Percentiles rank a stretch among this genome's conserved stretches.
phyloP scores from a whole-genome alignment of 2,797 vertebrate genomes.

The Falco columbarius region DNA sequence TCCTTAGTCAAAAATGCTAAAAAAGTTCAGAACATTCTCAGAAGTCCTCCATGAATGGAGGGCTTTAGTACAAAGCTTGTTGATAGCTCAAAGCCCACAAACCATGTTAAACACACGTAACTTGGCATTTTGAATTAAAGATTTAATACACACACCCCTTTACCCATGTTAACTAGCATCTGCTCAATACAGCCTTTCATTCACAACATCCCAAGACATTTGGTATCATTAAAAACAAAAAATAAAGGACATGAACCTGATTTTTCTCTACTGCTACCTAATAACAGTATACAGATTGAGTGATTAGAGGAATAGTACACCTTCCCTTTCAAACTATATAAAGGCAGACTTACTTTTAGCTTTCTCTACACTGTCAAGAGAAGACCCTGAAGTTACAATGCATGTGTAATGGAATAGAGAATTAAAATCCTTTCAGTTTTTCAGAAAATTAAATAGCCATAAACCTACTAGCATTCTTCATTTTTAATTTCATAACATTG shows the following conservation, averaged over 20 bases:
- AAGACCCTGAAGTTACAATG: not conserved
- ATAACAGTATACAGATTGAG: not conserved
- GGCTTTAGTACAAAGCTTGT: not conserved
- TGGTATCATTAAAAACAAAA: not conserved
- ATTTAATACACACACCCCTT: not conserved
- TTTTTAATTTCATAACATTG: not conserved
- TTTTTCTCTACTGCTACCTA: not conserved
- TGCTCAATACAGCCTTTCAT: not conserved
- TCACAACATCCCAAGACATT: not conserved
- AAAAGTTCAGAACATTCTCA: not conserved
- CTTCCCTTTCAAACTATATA: not conserved
- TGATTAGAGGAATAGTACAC: not conserved
- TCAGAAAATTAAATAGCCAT: not conserved
- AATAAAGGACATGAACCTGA: not conserved
- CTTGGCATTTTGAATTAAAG: not conserved
- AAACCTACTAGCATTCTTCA: not conserved
- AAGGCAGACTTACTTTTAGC: not conserved
- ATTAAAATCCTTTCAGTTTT: not conserved
- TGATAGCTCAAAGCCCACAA: not conserved
- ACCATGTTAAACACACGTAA: fast-evolving
- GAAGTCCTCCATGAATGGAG: not conserved
- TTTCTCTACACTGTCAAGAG: not conserved
- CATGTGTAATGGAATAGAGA: not conserved
- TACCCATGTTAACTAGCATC: not conserved
- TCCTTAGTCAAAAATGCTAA: not conserved